Percentiles rank a stretch among this genome's conserved stretches.
Evolutionary conservation across 1,140 invertebrate species (phyloP).

Genomic region (Melanaphis sacchari): DNA sequence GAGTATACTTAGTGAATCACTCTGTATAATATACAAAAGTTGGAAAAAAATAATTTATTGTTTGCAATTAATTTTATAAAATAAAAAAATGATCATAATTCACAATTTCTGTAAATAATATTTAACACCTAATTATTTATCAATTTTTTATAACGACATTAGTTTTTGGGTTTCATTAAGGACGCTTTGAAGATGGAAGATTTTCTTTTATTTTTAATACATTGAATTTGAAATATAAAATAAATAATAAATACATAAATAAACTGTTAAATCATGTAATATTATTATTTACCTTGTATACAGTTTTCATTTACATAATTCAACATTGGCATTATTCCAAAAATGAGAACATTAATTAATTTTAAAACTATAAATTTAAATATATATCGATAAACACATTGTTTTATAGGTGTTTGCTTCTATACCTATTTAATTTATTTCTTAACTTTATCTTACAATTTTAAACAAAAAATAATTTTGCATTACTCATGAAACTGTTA

Average conservation of each 20-base stretch:
- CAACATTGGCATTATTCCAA: background rate
- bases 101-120: background rate
- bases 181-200: background rate
- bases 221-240: background rate
- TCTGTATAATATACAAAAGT: background rate
- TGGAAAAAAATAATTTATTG: background rate
- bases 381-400: background rate
- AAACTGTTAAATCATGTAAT: background rate
- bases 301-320: background rate
- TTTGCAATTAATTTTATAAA: background rate
- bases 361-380: slow-evolving; percentile 14
- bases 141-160: background rate
- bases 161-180: background rate
- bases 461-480: background rate
- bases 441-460: background rate
- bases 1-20: too few relatives aligned
- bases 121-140: background rate
- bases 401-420: background rate
- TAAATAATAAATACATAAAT: slow-evolving; percentile 26
- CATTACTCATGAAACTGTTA: background rate
- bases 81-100: background rate
- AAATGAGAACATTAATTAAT: slow-evolving; percentile 8
- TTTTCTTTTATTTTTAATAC: background rate
- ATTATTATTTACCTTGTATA: background rate
- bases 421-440: background rate